Evolutionary conservation across 1,140 invertebrate genomes (phyloP), one percentile per base, ranked within the genome.

Genomic region (Drosophila littoralis): DNA sequence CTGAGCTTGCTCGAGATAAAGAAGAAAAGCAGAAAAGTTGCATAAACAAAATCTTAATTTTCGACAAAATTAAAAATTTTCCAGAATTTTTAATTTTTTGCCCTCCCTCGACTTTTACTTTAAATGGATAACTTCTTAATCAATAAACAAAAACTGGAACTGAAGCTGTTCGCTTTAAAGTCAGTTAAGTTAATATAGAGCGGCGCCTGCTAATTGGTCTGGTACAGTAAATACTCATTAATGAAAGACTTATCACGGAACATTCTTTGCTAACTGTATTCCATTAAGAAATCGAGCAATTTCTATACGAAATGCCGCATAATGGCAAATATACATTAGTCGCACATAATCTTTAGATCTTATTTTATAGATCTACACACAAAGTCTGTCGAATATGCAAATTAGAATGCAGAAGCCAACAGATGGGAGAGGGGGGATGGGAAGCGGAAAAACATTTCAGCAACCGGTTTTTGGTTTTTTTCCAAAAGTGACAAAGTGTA

Each of bases 371-470:
- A 6, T 35, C 17, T 51, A 28, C 17, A 52, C 22, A 52, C 46
- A 63, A 51, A 35, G 9, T 32, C 57, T 74, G 61, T 74, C 51
- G 8, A 69, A 69, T 69, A 74, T 69, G 71, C 12, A 48, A 74
- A 74, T n/a, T 46, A 69, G 65, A 69, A 67, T 67, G 54, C 43
- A 40, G 70, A 60, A 69, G 71, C 50, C 35, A 28, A 12, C 22
- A 28, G 22, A 28, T 28, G 22, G 22, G 22, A 5, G 22, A 28
- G 22, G 17, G 17, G 17, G 1, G 17, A 17, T 1, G 17, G 17
- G 17, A 17, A 1, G 17, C 22, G 22, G 22, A 0, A 22, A 22
- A 22, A 22, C 22, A 22, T 40, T 40, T 40, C 6, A 2, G 22
- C 22, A 22, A 28, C 10, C 54, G 6, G 33, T 65, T 54, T 42